Conservation (phyloP, 1,140 invertebrate genomes). For the Drosophila saltans region DNA sequence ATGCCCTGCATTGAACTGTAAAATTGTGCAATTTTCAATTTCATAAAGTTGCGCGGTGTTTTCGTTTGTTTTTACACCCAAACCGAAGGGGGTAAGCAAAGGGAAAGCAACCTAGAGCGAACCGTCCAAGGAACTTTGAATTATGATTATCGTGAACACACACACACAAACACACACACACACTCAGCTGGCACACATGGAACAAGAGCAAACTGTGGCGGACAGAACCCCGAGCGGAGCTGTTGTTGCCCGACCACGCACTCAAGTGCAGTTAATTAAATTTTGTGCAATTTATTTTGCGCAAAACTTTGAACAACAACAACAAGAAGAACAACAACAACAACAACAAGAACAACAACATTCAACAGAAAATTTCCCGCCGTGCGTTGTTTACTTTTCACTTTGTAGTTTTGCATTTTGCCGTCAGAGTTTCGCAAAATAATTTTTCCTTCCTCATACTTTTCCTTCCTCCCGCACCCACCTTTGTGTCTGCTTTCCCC, state of each 20-base stretch:
- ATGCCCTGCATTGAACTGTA: slow-evolving; percentile 71
- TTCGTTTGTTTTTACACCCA: slow-evolving; percentile 50
- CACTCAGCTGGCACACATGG: slow-evolving; percentile 3
- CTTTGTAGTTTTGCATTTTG: slow-evolving; percentile 75
- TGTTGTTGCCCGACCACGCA: slow-evolving; percentile 47
- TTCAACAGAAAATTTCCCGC: slow-evolving; percentile 22
- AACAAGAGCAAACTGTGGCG: slow-evolving; percentile 44
- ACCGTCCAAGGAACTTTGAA: slow-evolving; percentile 63
- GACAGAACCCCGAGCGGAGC: slow-evolving; percentile 30
- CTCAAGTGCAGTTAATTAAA: slow-evolving; percentile 81
- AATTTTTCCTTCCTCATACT: slow-evolving; percentile 39
- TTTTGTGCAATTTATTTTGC: slow-evolving; percentile 78
- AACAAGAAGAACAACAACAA: slow-evolving; percentile 55
- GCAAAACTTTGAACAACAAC: slow-evolving; percentile 66
- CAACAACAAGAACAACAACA: slow-evolving; percentile 24
- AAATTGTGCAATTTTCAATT: slow-evolving; percentile 80
- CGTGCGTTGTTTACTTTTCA: slow-evolving; percentile 73
- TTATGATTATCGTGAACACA: slow-evolving; percentile 75
- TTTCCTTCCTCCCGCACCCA: not conserved
- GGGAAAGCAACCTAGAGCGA: slow-evolving; percentile 22
- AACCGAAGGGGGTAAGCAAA: not conserved
- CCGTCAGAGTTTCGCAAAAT: slow-evolving; percentile 63
- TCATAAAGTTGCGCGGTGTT: slow-evolving; percentile 75
- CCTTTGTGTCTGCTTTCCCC: not conserved
- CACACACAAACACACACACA: slow-evolving; percentile 25